Evolutionary conservation across 2,888 invertebrate genomes (phyloP), one percentile per base, ranked within the genome.

Genomic region (Antheraea assamensis): DNA sequence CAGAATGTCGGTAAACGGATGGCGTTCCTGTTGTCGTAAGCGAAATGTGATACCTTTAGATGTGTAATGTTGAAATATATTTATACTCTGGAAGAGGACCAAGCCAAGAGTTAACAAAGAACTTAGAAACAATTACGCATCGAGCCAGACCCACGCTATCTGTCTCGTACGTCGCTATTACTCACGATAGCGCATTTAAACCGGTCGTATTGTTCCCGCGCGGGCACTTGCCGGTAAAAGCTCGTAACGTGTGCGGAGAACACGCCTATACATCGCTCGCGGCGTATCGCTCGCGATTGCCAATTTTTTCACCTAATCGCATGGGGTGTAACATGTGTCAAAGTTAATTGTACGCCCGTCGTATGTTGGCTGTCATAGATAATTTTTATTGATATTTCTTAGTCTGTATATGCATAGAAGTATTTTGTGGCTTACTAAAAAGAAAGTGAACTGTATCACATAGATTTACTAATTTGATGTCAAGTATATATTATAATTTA

Each of bases 41-140:
- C 24, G 58, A 58, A 58, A 58, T 58, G 13, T 24, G 13, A 10
- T 58, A n/a, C 24, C 5, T 30, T 17, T 64, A 64, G 30, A 64
- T 27, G 24, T 61, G 15, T 17, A 61, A 27, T 61, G 27, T 27
- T 27, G 5, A 27, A 64, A 64, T 3, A 64, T 64, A 30, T 64
- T 64, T 30, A 64, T 64, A 64, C 1, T 19, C 30, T 64, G 61
- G 61, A 64, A 64, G 61, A 64, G 30, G 61, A 64, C 61, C 61
- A 64, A 64, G 72, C 72, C 64, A 73, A 58, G n/a, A 15, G 75
- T 47, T 71, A 74, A 10, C 19, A 75, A 80, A 73, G 15, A 70
- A 73, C 78, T 80, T 76, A 80, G 82, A 83, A 84, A 85, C 87
- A 83, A 85, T 87, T 86, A 86, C 82, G 81, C 76, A 66, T 76